Percentiles rank a stretch among this genome's conserved stretches.
These are phyloP conservation scores for Aphis craccivora DNA, from an alignment of 1,140 invertebrate genomes.

Conservation along the genomic window DNA sequence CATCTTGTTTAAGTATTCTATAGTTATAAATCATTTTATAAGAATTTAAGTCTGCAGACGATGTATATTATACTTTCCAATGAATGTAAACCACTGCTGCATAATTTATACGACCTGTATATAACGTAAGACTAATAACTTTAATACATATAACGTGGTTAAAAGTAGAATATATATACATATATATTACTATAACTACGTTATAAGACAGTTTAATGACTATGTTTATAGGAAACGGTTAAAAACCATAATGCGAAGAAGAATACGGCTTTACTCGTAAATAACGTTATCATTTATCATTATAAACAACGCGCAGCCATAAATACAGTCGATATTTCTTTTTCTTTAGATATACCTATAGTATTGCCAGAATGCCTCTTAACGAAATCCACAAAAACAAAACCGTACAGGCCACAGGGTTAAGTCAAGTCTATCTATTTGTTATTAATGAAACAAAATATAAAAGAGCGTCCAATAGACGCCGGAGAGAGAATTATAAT, in stretches of 20 bases:
- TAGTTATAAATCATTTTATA: not conserved
- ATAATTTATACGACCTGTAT: not conserved
- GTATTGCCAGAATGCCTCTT: not conserved
- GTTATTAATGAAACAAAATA: no score
- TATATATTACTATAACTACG: not conserved
- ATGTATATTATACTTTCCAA: constrained; percentile 13
- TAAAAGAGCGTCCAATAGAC: no score
- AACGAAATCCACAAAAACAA: no score
- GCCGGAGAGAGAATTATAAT: not conserved
- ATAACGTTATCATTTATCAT: not conserved
- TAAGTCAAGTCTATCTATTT: no score
- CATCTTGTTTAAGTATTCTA: not conserved
- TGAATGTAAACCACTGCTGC: not conserved
- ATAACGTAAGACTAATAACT: not conserved
- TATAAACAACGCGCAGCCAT: not conserved
- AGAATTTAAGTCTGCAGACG: not conserved
- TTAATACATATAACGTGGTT: not conserved
- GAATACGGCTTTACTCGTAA: not conserved
- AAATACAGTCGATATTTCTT: not conserved
- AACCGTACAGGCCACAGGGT: no score
- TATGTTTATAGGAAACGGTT: not conserved
- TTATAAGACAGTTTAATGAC: not conserved
- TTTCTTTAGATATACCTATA: not conserved
- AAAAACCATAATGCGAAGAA: not conserved
- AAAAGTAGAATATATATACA: not conserved